Evolutionary conservation across 2,797 vertebrate genomes (phyloP), one percentile per base, ranked within the genome.

Genomic region (Mormyrus proboscirostris): DNA sequence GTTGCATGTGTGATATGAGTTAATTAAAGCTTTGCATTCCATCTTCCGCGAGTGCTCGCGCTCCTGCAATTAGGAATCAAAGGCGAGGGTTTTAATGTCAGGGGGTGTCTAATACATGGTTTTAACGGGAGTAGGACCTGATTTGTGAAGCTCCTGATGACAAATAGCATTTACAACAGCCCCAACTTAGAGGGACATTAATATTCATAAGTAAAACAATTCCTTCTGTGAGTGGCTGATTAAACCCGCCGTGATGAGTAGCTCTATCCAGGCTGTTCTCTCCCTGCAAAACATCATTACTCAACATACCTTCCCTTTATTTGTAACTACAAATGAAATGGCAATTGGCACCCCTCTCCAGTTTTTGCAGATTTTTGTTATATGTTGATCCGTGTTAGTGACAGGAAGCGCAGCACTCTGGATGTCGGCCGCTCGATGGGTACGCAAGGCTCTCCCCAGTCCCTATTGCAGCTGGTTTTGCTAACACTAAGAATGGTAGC

Each of bases 181-280:
- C 95, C 95, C 95, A 96, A 96, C 96, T 96, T 96, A 96, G 96
- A 95, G 95, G 93, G 93, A 93, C 95, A 97, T 97, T 96, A 97
- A 97, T 96, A 97, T 96, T 97, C 96, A 97, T 96, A 96, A 57
- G 96, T 96, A 96, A 97, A 96, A 96, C 96, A 96, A 96, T 97
- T 96, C 95, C 95, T 96, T 95, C 94, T 94, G 94, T 94, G 95
- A 95, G 95, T 94, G 95, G 94, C 95, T 95, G 96, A 95, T 95
- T 95, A 95, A 95, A 96, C 95, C 95, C 95, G 95, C 94, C 29
- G 95, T 95, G 96, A 95, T 95, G 95, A 96, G 94, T 94, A 93
- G 94, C 93, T 90, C 90, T 95, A 94, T 96, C 95, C 94, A 93
- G 84, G 62, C 89, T 25, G 89, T 62, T 14, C 62, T 89, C 59